Percentiles rank a stretch among this genome's conserved stretches.
Conservation (phyloP, 64 coral and sea anemone species). For the Montipora capricornis region DNA sequence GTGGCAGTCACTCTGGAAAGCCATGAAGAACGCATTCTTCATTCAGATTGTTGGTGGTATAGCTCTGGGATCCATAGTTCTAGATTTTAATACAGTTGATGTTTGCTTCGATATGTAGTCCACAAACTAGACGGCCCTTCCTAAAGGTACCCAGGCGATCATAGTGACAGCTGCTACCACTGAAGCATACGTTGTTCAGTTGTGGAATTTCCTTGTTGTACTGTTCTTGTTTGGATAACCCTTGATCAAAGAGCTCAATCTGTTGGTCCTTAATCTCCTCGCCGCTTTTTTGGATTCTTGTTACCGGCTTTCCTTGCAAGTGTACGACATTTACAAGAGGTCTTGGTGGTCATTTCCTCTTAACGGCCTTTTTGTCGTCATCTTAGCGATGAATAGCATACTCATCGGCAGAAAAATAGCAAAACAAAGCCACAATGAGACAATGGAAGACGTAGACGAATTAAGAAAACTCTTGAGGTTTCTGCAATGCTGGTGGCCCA, state of each 20-base stretch:
- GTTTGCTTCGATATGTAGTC: conserved; percentile 68
- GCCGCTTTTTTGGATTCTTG: conserved; percentile 74
- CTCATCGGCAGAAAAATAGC: conserved; percentile 51
- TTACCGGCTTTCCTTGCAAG: conserved; percentile 66
- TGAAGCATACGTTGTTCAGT: conserved; percentile 61
- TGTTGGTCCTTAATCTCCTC: conserved; percentile 66
- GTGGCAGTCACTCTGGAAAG: conserved; percentile 30
- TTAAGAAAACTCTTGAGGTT: conserved; percentile 38
- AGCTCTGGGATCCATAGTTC: conserved; percentile 53
- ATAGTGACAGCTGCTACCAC: conserved; percentile 49
- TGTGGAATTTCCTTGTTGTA: conserved; percentile 54
- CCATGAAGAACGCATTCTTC: conserved; percentile 33
- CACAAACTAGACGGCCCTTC: conserved; percentile 58
- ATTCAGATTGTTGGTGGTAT: conserved; percentile 54
- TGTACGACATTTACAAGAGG: conserved; percentile 68
- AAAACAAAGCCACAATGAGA: background rate
- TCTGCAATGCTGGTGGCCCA: conserved; percentile 52
- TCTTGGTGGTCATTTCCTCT: conserved; percentile 78
- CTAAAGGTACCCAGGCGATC: conserved; percentile 46
- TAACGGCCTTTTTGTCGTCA: conserved; percentile 35
- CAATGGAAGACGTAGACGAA: background rate
- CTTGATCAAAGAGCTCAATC: conserved; percentile 73
- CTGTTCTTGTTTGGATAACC: conserved; percentile 58
- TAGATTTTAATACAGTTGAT: conserved; percentile 73
- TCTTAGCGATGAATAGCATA: conserved; percentile 61